Evolutionary conservation across 2,888 invertebrate species (phyloP).

Genomic region (Periphyllus acericola): DNA sequence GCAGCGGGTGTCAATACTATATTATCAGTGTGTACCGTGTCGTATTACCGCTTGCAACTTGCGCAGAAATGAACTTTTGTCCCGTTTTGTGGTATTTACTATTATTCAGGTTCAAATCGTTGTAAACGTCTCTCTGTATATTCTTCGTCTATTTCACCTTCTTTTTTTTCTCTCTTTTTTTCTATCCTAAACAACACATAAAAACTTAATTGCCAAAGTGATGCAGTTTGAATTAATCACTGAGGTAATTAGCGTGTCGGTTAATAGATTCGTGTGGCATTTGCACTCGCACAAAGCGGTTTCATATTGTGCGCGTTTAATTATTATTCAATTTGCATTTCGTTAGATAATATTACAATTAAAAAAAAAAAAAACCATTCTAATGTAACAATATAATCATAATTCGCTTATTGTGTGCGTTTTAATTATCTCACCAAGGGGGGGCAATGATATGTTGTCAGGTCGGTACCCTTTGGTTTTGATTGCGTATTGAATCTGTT

Average conservation of each 20-base stretch:
- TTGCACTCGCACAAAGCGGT: conserved; percentile 39
- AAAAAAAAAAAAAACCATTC: conserved; percentile 30
- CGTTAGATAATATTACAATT: conserved; percentile 28
- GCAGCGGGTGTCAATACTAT: no score
- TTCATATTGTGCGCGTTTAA: conserved; percentile 17
- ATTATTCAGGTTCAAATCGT: conserved; percentile 14
- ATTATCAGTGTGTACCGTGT: no score
- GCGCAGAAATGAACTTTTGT: no score
- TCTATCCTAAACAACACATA: conserved; percentile 1
- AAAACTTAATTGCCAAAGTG: conserved; percentile 17
- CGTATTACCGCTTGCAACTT: no score
- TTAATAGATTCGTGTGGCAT: conserved; percentile 37
- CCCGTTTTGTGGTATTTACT: no score
- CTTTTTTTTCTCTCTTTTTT: not conserved
- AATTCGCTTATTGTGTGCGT: conserved; percentile 51
- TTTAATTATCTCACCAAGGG: conserved; percentile 46
- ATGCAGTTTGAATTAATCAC: conserved; percentile 46
- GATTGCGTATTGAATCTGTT: conserved; percentile 40
- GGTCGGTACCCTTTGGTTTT: conserved; percentile 47
- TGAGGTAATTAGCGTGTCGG: conserved; percentile 43
- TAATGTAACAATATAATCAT: conserved; percentile 12
- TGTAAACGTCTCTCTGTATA: conserved; percentile 17
- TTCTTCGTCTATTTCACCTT: not conserved
- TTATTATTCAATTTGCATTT: conserved; percentile 52
- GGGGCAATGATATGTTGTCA: conserved; percentile 14